phyloP scores from a whole-genome alignment of 2,113 vertebrate species.

The Chloebia gouldiae region DNA sequence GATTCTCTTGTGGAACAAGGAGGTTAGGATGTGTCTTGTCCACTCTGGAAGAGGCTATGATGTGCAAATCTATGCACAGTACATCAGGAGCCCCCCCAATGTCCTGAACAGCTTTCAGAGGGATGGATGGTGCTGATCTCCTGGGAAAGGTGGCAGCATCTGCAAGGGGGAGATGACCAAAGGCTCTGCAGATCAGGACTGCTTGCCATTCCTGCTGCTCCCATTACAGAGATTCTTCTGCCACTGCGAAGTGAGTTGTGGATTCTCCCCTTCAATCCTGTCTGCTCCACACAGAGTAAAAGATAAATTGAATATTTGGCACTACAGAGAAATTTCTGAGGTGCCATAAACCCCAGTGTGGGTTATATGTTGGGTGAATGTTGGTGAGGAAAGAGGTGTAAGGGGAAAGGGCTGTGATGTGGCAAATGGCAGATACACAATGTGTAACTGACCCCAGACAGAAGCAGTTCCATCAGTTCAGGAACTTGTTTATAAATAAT shows the following conservation, averaged over 20 bases:
- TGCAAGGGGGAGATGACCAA: not conserved
- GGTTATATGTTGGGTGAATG: not conserved
- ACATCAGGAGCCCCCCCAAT: not conserved
- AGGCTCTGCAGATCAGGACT: not conserved
- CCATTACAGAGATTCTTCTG: not conserved
- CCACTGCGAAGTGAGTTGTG: not conserved
- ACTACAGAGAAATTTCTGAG: not conserved
- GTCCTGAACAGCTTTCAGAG: not conserved
- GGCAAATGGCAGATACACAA: not conserved
- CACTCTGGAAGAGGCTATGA: not conserved
- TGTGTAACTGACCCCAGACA: not conserved
- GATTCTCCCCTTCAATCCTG: not conserved
- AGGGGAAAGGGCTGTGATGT: not conserved
- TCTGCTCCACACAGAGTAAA: not conserved
- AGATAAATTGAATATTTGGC: not conserved
- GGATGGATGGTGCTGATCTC: not conserved
- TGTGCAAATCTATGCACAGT: not conserved
- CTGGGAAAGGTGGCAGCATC: not conserved
- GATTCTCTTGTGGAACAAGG: not conserved
- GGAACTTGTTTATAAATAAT: not conserved
- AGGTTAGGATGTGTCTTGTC: not conserved
- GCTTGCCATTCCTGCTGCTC: not conserved
- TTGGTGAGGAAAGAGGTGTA: not conserved
- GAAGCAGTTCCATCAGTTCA: not conserved
- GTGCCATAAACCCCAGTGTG: not conserved